Percentiles rank a stretch among this genome's conserved stretches.
phyloP scores from a whole-genome alignment of 2,888 invertebrate species.

The Habroteleia sp. region DNA sequence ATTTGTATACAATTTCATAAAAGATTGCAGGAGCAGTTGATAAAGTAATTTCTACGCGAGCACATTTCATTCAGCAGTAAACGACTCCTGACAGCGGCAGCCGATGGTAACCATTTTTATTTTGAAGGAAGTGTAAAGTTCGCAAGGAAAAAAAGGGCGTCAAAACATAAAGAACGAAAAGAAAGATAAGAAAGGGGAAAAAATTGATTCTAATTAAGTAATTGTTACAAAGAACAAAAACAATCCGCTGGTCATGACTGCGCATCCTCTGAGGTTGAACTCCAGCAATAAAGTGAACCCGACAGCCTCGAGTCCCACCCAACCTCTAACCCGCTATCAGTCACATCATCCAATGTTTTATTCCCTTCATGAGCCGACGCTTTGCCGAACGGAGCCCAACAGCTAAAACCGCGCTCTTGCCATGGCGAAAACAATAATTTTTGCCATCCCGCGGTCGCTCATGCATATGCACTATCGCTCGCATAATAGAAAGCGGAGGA shows the following conservation, averaged over 20 bases:
- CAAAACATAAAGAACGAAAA: conserved; percentile 1
- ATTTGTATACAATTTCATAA: no score
- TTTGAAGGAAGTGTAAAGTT: no score
- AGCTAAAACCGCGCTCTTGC: conserved; percentile 25
- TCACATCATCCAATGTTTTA: conserved; percentile 40
- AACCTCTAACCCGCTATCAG: conserved; percentile 39
- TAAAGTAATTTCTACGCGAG: no score
- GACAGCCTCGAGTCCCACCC: conserved; percentile 27
- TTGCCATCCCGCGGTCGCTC: conserved; percentile 32
- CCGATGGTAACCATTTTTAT: no score
- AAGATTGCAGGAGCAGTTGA: no score
- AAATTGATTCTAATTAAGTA: conserved; percentile 41
- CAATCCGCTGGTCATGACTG: conserved; percentile 8
- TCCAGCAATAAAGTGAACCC: conserved; percentile 20
- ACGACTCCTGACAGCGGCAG: no score
- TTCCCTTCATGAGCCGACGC: conserved; percentile 28
- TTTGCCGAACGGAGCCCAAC: conserved; percentile 13
- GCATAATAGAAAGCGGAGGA: conserved; percentile 43
- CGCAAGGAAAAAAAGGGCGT: no score
- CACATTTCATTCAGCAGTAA: no score
- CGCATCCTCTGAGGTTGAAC: conserved; percentile 3
- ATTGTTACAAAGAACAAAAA: conserved; percentile 21
- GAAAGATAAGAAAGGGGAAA: conserved; percentile 9
- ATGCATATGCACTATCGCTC: conserved; percentile 13
- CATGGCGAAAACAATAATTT: conserved; percentile 48